Base-by-base conservation (phyloP, 2,797 vertebrate species). In the Tamandua tetradactyla region DNA sequence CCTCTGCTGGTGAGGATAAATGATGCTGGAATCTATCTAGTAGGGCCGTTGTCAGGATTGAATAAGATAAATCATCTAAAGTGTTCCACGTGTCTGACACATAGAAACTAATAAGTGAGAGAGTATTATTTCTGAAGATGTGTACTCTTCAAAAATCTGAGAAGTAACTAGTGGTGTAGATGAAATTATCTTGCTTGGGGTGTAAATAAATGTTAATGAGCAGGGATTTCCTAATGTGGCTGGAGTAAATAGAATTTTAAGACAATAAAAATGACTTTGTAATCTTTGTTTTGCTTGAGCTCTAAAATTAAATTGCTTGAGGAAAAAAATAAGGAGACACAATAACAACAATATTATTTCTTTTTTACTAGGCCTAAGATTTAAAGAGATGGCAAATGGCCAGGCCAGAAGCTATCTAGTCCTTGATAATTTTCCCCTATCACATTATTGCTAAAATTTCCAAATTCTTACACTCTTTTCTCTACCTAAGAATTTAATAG, bases 211-310 rank as follows among this genome's bases (percentile, higher is more conserved):
- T 27, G 64, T 59, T 61, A 44, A 44, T 86, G 13, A 78, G 69
- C 4, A 84, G 2, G 37, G 83, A 91, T 66, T 47, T 83, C 40
- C 22, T 75, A 81, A 72, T 52, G n/a, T n/a, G 35, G 35, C 11
- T 93, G 42, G 87, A 75, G 40, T 80, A 90, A 95, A 91, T 22
- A 83, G 49, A 90, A 79, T 6, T 85, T 91, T 42, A 93, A 75
- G 49, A 37, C 68, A 30, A 88, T 32, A 42, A 4, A 57, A n/a
- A 59, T 5, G 23, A 23, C 2, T 78, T 55, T 68, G 6, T 3
- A 23, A 44, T 57, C 30, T 40, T n/a, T 86, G 82, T 81, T 68
- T 13, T n/a, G 37, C 71, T n/a, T n/a, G 35, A 15, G 57, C 9
- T 8, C 30, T 80, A 55, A 75, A 76, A 17, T 75, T 87, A 62